Percentiles rank a stretch among this genome's conserved stretches.
phyloP scores from a whole-genome alignment of 2,113 vertebrate genomes.

The Boulengeromyrus knoepffleri region DNA sequence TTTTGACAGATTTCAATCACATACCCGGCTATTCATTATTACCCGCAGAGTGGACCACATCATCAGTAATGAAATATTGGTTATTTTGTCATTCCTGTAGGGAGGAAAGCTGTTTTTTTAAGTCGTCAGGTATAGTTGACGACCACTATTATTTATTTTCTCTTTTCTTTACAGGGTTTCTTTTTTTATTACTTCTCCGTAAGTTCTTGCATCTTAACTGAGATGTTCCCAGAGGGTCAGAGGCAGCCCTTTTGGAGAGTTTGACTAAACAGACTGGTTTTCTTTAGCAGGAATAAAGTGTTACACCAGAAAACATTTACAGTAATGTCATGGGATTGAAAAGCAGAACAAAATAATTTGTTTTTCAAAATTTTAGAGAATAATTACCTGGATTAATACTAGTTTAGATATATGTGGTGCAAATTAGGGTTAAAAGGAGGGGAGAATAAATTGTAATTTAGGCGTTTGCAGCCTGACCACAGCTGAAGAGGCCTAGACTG shows the following conservation, averaged over 20 bases:
- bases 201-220: constrained; percentile 56
- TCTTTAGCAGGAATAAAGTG: background rate
- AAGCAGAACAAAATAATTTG: background rate
- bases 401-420: background rate
- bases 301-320: background rate
- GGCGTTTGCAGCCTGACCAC: background rate
- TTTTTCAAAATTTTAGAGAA: background rate
- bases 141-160: constrained; percentile 31
- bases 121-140: constrained; percentile 32
- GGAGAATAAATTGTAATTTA: background rate
- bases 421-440: background rate
- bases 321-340: background rate
- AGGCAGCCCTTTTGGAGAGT: background rate
- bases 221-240: background rate
- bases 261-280: background rate
- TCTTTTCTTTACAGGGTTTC: constrained; percentile 28
- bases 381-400: background rate
- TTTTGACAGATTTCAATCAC: constrained; percentile 97
- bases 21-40: constrained; percentile 72
- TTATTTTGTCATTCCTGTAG: constrained; percentile 29
- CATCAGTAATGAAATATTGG: constrained; percentile 57
- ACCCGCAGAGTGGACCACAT: constrained; percentile 57
- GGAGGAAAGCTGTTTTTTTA: constrained; percentile 46
- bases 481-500: background rate
- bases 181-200: constrained; percentile 21